Conservation (phyloP, 2,797 vertebrate species). For the Sebastes steindachneri region DNA sequence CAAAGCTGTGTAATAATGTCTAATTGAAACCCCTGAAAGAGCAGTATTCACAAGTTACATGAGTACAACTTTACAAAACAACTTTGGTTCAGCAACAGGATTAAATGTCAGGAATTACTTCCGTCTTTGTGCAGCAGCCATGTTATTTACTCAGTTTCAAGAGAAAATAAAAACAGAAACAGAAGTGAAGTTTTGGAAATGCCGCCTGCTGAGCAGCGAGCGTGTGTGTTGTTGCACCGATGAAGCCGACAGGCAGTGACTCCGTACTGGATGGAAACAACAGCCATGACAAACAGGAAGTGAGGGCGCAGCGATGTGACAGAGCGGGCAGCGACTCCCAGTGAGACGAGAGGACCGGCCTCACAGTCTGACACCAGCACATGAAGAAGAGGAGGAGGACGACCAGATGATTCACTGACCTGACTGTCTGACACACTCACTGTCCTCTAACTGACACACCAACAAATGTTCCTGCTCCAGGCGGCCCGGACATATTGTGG, state of each 20-base stretch:
- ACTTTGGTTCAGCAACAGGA: neutral
- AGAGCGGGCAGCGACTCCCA: neutral
- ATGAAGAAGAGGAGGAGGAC: neutral
- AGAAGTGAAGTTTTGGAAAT: neutral
- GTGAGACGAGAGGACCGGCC: neutral
- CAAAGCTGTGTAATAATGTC: too few species aligned
- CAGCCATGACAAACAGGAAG: constrained; percentile 36
- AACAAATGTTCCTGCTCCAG: neutral
- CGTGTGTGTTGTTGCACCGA: neutral
- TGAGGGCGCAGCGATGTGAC: constrained; percentile 17
- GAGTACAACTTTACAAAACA: too few species aligned
- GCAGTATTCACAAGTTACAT: neutral
- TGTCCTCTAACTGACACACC: neutral
- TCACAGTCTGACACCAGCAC: constrained; percentile 18
- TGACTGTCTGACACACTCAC: constrained; percentile 3
- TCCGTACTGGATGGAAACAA: neutral
- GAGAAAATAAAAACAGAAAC: neutral
- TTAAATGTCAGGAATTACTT: neutral
- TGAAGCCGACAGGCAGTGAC: neutral
- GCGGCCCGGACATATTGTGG: neutral
- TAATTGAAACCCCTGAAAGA: too few species aligned
- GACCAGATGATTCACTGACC: constrained; percentile 38
- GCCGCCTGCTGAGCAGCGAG: neutral
- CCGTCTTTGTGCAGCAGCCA: neutral
- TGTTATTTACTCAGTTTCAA: neutral